Conservation (phyloP, 2,113 vertebrate species). For the Urocynchramus pylzowi region DNA sequence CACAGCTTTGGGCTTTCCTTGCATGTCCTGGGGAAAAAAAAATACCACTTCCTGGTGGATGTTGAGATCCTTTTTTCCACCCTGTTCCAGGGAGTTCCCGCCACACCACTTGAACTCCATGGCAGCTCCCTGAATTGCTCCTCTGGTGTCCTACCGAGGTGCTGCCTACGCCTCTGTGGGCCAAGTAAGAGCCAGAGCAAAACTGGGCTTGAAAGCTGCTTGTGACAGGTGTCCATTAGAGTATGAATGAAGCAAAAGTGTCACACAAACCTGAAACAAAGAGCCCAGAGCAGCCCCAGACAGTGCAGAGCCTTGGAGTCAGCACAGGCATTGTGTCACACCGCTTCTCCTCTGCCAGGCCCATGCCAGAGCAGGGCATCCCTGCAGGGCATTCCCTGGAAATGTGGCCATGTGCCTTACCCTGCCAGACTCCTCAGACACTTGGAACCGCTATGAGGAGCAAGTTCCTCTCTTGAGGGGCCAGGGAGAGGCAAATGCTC, state of each 20-base stretch:
- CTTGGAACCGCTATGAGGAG: not conserved
- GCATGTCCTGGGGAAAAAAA: not conserved
- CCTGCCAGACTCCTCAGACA: fast-evolving
- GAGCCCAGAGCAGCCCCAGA: not conserved
- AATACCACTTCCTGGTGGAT: not conserved
- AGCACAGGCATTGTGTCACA: fast-evolving
- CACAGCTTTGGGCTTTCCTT: not conserved
- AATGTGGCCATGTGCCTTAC: not conserved
- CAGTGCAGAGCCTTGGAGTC: not conserved
- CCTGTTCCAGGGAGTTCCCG: not conserved
- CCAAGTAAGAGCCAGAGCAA: not conserved
- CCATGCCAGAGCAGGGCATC: fast-evolving
- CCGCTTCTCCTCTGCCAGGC: fast-evolving
- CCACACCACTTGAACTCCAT: too few relatives aligned
- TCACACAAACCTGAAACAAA: not conserved
- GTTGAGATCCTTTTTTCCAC: not conserved
- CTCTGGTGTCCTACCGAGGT: not conserved
- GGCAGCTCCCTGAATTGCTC: not conserved
- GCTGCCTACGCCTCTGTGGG: not conserved
- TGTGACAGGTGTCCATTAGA: not conserved
- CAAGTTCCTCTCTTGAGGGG: not conserved
- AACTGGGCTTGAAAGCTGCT: fast-evolving
- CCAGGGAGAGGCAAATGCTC: not conserved
- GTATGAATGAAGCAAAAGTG: not conserved
- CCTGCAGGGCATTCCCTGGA: not conserved